These are phyloP conservation scores for Rattus norvegicus DNA, from an alignment of 2,113 vertebrate species.

Conservation along the genomic window DNA sequence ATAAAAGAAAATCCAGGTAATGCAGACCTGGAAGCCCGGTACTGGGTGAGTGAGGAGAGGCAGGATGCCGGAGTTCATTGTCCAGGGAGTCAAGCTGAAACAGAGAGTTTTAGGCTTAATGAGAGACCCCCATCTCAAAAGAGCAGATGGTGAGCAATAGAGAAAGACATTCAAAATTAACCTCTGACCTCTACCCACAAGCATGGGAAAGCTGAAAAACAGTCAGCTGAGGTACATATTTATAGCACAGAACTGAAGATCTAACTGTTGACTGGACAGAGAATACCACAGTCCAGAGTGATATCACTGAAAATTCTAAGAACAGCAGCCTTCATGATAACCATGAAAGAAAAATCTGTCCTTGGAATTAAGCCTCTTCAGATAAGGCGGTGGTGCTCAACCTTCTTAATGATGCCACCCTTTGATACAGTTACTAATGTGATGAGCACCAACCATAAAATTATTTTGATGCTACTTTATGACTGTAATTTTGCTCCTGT, in stretches of 20 bases:
- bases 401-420: not conserved
- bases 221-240: not conserved
- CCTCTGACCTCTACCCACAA: not conserved
- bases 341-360: not conserved
- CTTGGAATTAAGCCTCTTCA: not conserved
- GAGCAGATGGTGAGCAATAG: not conserved
- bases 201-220: not conserved
- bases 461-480: not conserved
- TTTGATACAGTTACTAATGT: not conserved
- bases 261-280: not conserved
- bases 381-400: not conserved
- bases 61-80: not conserved
- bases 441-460: not conserved
- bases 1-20: not conserved
- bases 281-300: not conserved
- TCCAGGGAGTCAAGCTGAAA: not conserved
- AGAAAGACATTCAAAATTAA: not conserved
- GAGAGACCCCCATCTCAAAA: not conserved
- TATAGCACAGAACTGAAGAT: not conserved
- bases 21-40: no score
- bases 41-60: no score
- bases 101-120: not conserved
- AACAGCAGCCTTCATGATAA: not conserved
- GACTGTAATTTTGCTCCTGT: not conserved
- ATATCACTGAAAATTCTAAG: not conserved